These are phyloP conservation scores for Mycalesis mineus DNA, from an alignment of 2,888 invertebrate species.

Conservation along the genomic window DNA sequence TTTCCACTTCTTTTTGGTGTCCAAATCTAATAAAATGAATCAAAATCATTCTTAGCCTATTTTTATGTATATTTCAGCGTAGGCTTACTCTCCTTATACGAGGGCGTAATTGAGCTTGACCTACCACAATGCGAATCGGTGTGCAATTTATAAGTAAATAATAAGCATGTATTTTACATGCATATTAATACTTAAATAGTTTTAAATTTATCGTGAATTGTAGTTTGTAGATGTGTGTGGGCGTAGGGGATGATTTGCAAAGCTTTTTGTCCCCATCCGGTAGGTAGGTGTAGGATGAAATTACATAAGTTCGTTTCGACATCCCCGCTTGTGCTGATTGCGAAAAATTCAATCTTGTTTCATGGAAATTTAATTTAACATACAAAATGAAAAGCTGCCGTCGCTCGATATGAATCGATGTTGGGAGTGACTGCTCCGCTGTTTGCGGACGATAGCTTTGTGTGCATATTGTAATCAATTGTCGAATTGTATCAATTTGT, in stretches of 20 bases:
- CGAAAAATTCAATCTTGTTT: conserved; percentile 78
- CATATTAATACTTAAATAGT: too few relatives aligned
- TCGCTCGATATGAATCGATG: conserved; percentile 74
- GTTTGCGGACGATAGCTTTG: conserved; percentile 70
- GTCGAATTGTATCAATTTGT: conserved; percentile 70
- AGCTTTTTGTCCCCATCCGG: conserved; percentile 8
- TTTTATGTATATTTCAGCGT: too few relatives aligned
- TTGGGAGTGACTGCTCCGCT: conserved; percentile 66
- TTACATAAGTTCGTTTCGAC: conserved; percentile 48
- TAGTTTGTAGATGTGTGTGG: not conserved
- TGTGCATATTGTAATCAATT: conserved; percentile 77
- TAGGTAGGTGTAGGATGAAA: conserved; percentile 36
- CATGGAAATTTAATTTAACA: conserved; percentile 79
- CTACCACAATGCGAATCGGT: too few relatives aligned
- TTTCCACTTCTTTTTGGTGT: too few relatives aligned
- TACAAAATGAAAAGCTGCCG: conserved; percentile 74
- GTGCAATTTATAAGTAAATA: too few relatives aligned
- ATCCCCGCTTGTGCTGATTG: conserved; percentile 66
- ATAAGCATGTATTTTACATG: too few relatives aligned
- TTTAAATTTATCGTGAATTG: not conserved
- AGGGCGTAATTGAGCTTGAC: too few relatives aligned
- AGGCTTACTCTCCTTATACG: too few relatives aligned
- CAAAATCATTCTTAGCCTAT: too few relatives aligned
- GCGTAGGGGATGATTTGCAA: conserved; percentile 2
- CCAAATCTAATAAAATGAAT: too few relatives aligned